Conservation (phyloP, 2,113 vertebrate genomes). For the Cyanoramphus novaezelandiae region DNA sequence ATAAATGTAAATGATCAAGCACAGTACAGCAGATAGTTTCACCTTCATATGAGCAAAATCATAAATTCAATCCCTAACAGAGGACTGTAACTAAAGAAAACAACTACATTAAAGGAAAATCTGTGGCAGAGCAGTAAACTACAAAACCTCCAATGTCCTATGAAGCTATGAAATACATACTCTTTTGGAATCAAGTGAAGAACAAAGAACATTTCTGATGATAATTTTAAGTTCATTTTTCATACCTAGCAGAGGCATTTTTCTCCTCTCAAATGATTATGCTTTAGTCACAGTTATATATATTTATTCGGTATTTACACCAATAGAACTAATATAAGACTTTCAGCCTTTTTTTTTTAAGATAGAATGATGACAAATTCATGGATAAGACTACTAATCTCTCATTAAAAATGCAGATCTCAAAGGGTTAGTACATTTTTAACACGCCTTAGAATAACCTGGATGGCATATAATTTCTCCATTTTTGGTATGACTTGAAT, state of each 20-base stretch:
- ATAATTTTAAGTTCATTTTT: background rate
- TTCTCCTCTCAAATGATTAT: background rate
- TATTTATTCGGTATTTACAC: background rate
- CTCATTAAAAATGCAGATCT: conserved; percentile 17
- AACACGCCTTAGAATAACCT: background rate
- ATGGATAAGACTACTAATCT: background rate
- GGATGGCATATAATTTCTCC: background rate
- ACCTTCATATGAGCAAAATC: background rate
- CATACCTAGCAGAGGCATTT: background rate
- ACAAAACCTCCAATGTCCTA: background rate
- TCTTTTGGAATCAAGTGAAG: background rate
- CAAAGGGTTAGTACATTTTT: background rate
- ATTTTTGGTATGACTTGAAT: background rate
- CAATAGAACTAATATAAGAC: background rate
- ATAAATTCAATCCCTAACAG: background rate
- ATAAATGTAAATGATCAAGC: background rate
- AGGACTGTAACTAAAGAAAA: background rate
- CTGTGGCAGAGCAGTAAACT: background rate
- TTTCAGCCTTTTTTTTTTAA: background rate
- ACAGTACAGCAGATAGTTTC: background rate
- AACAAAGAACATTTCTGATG: background rate
- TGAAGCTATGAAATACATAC: background rate
- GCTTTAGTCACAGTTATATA: background rate
- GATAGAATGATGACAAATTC: background rate
- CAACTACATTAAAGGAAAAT: background rate